Conservation (phyloP, 2,888 invertebrate species). For the Calameuta filiformis region DNA sequence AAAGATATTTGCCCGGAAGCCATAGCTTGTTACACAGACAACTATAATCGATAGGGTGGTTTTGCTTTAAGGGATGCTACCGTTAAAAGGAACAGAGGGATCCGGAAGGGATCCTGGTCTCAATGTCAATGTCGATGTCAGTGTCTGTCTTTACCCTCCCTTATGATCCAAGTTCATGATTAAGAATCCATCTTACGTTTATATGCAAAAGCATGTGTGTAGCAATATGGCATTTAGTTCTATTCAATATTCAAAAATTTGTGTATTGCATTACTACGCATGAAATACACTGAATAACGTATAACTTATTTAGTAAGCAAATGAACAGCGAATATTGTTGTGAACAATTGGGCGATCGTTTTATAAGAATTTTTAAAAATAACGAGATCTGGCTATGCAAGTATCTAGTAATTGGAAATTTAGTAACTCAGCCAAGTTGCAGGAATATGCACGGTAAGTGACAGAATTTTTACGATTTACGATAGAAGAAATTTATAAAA, state of each 20-base stretch:
- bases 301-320: background rate
- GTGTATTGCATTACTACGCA: background rate
- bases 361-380: background rate
- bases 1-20: constrained; percentile 3
- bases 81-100: background rate
- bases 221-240: background rate
- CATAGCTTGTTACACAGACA: background rate
- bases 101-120: background rate
- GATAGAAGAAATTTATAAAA: background rate
- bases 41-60: background rate
- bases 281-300: background rate
- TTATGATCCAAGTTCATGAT: background rate
- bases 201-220: background rate
- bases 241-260: background rate
- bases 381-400: background rate
- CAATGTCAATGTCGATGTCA: background rate
- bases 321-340: background rate
- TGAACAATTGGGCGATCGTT: background rate
- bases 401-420: too few relatives aligned
- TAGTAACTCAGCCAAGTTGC: too few relatives aligned
- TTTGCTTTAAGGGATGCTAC: background rate
- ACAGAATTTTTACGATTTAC: background rate
- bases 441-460: too few relatives aligned
- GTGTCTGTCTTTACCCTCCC: background rate
- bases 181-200: background rate